Evolutionary conservation across 2,888 invertebrate species (phyloP), one percentile per base, ranked within the genome.

Genomic region (Pedicia rivosa): DNA sequence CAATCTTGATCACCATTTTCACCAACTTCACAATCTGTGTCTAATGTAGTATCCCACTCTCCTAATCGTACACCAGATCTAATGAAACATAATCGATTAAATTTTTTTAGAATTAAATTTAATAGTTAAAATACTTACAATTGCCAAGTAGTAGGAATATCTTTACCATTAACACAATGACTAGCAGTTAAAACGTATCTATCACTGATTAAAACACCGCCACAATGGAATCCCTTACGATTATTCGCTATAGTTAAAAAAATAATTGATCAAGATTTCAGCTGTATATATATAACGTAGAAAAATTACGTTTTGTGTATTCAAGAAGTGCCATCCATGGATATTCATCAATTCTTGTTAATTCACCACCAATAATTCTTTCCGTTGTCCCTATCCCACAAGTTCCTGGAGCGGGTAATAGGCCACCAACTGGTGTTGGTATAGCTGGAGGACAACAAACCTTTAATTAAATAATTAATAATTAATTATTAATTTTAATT

Each of bases 331-430:
- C 57, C 60, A 59, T 59, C 60, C 59, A 62, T 9, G 78, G 77
- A 46, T 72, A 76, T 48, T 78, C 78, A 40, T 72, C 74, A 14
- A 78, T 59, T 16, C 70, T 70, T 0, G 75, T 66, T 32, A 50
- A 49, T 22, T 63, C 62, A 2, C 78, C 78, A 2, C 78, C 78
- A 25, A 69, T 66, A 42, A 78, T 76, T 43, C 68, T 65, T 50
- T 72, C 67, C 8, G 61, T 57, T 36, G 59, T 56, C 38, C 64
- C 59, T 25, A 50, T 51, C 3, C 77, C 78, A 43, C 78, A 78
- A 7, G 55, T 56, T 1, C 55, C 61, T 2, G 49, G 56, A 29
- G 54, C 49, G 0, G 71, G 72, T 17, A 72, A 50, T 1, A 56
- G n/a, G n/a, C n/a, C n/a, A n/a, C n/a, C n/a, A n/a, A n/a, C n/a